phyloP scores from a whole-genome alignment of 2,888 invertebrate genomes.

The Apamea monoglypha region DNA sequence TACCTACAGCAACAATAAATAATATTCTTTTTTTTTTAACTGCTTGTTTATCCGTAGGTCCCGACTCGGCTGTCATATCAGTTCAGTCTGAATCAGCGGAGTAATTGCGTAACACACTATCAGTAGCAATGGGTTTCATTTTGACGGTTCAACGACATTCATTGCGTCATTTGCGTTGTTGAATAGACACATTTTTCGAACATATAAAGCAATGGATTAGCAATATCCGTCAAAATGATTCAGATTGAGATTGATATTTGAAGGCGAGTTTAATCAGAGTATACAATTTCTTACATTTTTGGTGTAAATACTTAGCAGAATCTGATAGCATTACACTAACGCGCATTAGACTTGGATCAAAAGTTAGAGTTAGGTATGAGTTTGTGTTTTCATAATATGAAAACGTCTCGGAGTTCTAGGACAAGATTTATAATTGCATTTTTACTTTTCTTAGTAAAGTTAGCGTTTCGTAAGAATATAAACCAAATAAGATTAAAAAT shows the following conservation, averaged over 20 bases:
- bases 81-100: too few relatives aligned
- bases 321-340: background rate
- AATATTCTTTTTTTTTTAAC: background rate
- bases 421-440: background rate
- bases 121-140: too few relatives aligned
- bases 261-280: background rate
- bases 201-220: too few relatives aligned
- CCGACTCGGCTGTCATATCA: background rate
- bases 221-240: too few relatives aligned
- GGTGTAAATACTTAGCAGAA: background rate
- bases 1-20: background rate
- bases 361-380: constrained; percentile 1
- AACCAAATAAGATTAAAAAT: background rate
- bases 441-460: background rate
- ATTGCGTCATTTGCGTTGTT: too few relatives aligned
- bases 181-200: too few relatives aligned
- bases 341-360: background rate
- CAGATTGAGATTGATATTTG: too few relatives aligned
- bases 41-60: background rate
- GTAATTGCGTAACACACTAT: too few relatives aligned
- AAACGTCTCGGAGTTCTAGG: background rate
- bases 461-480: background rate
- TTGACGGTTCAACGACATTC: too few relatives aligned
- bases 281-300: constrained; percentile 1
- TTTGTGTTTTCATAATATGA: constrained; percentile 9